Conservation (phyloP, 1,140 invertebrate genomes). For the Portunus trituberculatus region DNA sequence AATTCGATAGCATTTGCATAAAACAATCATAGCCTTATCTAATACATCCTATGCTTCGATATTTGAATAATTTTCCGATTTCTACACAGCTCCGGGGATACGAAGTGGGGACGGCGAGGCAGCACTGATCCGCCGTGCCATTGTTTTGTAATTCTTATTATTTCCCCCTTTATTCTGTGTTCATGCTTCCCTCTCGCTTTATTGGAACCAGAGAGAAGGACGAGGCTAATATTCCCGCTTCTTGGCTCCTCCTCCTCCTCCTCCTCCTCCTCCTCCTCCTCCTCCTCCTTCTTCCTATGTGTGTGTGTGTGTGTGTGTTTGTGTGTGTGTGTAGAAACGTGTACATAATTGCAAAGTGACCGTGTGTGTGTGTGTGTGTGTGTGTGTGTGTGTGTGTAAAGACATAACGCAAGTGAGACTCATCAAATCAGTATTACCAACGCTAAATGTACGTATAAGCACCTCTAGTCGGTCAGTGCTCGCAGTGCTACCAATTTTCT, state of each 20-base stretch:
- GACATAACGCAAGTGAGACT: background rate
- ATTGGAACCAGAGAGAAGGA: background rate
- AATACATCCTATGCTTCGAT: conserved; percentile 71
- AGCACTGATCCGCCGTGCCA: conserved; percentile 27
- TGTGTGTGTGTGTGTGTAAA: background rate
- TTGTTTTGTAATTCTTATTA: conserved; percentile 66
- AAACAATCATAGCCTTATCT: conserved; percentile 74
- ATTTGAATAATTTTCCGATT: conserved; percentile 74
- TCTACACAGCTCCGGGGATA: conserved; percentile 57
- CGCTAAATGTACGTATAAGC: background rate
- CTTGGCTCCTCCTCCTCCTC: background rate
- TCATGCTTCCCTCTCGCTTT: background rate
- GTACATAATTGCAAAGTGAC: too few relatives aligned
- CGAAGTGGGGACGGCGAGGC: background rate
- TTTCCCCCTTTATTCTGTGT: conserved; percentile 31
- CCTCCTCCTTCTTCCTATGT: background rate
- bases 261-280: background rate
- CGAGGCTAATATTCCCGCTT: conserved; percentile 11
- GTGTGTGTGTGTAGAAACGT: too few relatives aligned
- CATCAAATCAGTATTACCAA: background rate
- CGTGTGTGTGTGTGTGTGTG: background rate
- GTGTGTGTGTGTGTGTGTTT: background rate
- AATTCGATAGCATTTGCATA: conserved; percentile 72
- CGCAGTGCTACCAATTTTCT: background rate
- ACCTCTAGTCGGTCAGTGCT: background rate